phyloP scores from a whole-genome alignment of 2,797 vertebrate genomes.

The Onychomys torridus region DNA sequence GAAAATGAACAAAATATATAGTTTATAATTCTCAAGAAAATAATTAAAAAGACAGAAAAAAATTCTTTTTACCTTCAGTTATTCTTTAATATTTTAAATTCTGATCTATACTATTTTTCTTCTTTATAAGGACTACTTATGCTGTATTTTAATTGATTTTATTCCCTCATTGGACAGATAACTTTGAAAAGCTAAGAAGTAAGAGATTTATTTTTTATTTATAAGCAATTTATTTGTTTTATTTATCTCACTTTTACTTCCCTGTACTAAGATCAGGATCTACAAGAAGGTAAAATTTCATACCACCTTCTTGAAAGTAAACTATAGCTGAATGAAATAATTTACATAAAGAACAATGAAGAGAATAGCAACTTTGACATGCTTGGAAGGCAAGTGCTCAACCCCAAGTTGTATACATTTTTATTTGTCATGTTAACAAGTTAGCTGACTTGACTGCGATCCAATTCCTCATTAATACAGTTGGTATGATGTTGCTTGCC shows the following conservation, averaged over 20 bases:
- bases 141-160: background rate
- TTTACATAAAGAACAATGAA: background rate
- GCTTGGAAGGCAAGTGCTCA: background rate
- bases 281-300: background rate
- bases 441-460: background rate
- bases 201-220: background rate
- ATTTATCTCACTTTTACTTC: background rate
- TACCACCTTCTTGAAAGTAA: background rate
- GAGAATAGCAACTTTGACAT: background rate
- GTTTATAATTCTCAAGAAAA: background rate
- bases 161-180: background rate
- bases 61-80: background rate
- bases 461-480: background rate
- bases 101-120: background rate
- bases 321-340: background rate
- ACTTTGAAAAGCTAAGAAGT: background rate
- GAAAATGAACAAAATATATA: background rate
- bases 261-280: background rate
- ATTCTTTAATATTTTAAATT: background rate
- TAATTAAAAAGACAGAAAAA: background rate
- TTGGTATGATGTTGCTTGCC: background rate
- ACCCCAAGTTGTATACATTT: background rate
- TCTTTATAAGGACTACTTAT: background rate
- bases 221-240: background rate
- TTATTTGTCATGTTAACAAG: background rate